phyloP scores from a whole-genome alignment of 2,888 invertebrate species.

The Agrochola lychnidis region DNA sequence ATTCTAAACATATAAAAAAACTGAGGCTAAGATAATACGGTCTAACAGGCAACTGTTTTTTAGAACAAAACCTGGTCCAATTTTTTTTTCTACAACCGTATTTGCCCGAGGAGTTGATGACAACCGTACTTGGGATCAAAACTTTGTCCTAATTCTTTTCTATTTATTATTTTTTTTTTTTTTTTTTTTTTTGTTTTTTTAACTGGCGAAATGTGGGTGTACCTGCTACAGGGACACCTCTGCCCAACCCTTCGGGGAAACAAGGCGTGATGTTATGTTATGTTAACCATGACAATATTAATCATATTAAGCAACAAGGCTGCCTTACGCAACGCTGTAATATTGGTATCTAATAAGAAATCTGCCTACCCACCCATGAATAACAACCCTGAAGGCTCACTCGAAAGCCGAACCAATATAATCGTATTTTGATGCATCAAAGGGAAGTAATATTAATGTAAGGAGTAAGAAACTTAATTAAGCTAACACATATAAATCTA shows the following conservation, averaged over 20 bases:
- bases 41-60: too few species aligned
- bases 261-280: too few species aligned
- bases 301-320: neutral
- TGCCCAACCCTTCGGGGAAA: too few species aligned
- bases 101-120: too few species aligned
- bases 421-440: slow-evolving; percentile 33
- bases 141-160: neutral
- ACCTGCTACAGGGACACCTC: too few species aligned
- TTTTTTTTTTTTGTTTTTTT: too few species aligned
- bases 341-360: neutral
- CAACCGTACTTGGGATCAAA: neutral
- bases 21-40: too few species aligned
- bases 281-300: neutral
- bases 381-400: neutral
- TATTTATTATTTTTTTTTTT: too few species aligned
- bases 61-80: too few species aligned
- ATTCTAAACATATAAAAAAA: too few species aligned
- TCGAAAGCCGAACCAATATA: slow-evolving; percentile 17
- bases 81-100: too few species aligned
- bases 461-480: slow-evolving; percentile 53
- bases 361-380: neutral
- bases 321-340: neutral
- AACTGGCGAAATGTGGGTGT: too few species aligned
- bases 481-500: slow-evolving; percentile 55
- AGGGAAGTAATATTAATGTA: slow-evolving; percentile 49